These are phyloP conservation scores for Caracal caracal DNA, from an alignment of 2,113 vertebrate species.

Conservation along the genomic window DNA sequence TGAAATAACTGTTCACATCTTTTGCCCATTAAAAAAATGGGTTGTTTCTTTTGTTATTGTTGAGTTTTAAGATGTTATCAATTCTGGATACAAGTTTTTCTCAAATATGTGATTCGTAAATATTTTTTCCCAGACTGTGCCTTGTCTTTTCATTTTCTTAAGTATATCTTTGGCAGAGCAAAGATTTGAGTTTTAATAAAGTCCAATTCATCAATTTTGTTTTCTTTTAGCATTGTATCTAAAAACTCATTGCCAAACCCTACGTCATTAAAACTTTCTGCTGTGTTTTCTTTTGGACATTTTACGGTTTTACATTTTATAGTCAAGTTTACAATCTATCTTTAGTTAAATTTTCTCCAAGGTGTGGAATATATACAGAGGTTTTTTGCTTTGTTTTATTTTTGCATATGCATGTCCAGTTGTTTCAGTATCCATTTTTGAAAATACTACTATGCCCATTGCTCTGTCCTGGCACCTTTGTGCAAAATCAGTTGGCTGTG, in stretches of 20 bases:
- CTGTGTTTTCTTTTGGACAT: not conserved
- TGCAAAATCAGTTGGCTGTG: not conserved
- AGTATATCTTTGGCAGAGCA: not conserved
- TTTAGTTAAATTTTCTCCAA: conserved; percentile 1
- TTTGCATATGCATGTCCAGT: not conserved
- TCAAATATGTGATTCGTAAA: not conserved
- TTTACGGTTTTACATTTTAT: not conserved
- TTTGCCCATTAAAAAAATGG: not conserved
- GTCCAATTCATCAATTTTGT: not conserved
- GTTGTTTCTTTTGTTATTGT: not conserved
- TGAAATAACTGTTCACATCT: not conserved
- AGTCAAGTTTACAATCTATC: not conserved
- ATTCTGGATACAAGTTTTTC: not conserved
- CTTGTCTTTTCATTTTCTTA: conserved; percentile 6
- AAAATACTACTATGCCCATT: not conserved
- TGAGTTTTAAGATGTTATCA: not conserved
- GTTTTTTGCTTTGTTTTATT: not conserved
- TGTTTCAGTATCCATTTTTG: not conserved
- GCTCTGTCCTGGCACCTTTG: not conserved
- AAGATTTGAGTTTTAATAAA: conserved; percentile 22
- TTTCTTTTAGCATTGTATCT: not conserved
- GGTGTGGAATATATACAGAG: not conserved
- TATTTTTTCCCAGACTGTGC: not conserved
- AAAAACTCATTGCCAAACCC: not conserved
- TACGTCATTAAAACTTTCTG: not conserved